Conservation (phyloP, 35 echinoderm and acorn worm genomes). For the Stichopus chloronotus region DNA sequence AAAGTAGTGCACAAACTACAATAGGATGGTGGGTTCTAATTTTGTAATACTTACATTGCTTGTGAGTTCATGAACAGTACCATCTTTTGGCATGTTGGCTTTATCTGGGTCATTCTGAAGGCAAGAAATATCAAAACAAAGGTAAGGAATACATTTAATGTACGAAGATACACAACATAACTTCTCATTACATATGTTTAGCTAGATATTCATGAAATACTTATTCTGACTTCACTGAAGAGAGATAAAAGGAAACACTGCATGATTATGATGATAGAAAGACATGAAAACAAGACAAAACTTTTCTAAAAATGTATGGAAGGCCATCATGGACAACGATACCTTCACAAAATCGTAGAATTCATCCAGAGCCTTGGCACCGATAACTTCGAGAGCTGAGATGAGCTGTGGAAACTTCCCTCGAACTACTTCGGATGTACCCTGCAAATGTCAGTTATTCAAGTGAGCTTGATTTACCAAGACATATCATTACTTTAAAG, state of each 20-base stretch:
- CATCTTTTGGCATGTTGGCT: slow-evolving; percentile 96
- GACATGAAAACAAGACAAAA: too few species aligned
- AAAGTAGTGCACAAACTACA: too few species aligned
- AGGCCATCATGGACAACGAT: neutral
- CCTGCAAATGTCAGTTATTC: slow-evolving; percentile 39
- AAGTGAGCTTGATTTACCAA: neutral
- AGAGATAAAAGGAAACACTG: too few species aligned
- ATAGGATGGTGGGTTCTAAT: too few species aligned
- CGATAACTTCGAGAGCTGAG: slow-evolving; percentile 69
- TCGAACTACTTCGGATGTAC: slow-evolving; percentile 77
- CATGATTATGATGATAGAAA: too few species aligned
- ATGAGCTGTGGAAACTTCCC: slow-evolving; percentile 75
- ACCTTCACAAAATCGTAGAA: slow-evolving; percentile 99
- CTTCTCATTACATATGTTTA: too few species aligned
- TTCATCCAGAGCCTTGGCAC: slow-evolving; percentile 91
- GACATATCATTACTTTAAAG: neutral
- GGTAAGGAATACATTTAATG: neutral
- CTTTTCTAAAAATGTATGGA: neutral
- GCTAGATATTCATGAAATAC: too few species aligned
- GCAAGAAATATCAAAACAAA: neutral
- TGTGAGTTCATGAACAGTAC: slow-evolving; percentile 96
- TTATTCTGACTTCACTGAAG: too few species aligned
- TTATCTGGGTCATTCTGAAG: slow-evolving; percentile 97
- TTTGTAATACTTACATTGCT: slow-evolving; percentile 84
- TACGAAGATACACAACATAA: too few species aligned